phyloP scores from a whole-genome alignment of 23 tunicate genomes.

The Corella eumyota region DNA sequence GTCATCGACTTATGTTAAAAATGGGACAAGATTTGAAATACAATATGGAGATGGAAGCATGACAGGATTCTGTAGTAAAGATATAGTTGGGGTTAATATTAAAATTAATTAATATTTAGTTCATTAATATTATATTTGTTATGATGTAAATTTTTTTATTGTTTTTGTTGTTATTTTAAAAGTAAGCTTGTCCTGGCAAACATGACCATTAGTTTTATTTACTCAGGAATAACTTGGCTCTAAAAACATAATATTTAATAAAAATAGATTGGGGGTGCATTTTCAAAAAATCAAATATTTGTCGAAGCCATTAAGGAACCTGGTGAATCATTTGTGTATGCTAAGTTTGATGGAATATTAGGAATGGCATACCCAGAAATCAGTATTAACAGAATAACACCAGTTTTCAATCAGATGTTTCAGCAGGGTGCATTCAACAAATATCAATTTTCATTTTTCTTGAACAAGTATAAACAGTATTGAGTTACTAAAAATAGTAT shows the following conservation, averaged over 20 bases:
- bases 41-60: slow-evolving; percentile 42
- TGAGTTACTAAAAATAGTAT: no score
- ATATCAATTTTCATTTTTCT: slow-evolving; percentile 66
- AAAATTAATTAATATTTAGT: no score
- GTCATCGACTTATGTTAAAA: slow-evolving; percentile 20
- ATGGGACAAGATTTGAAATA: slow-evolving; percentile 42
- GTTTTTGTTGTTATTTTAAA: slow-evolving; percentile 1
- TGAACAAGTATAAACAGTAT: slow-evolving; percentile 44
- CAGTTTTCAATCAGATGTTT: slow-evolving; percentile 82
- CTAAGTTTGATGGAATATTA: slow-evolving; percentile 87
- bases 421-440: slow-evolving; percentile 23
- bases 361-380: slow-evolving; percentile 75
- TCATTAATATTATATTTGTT: no score
- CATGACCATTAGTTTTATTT: no score
- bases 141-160: no score
- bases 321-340: slow-evolving; percentile 72
- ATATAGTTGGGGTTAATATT: slow-evolving; percentile 15
- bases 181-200: not conserved
- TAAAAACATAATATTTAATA: no score
- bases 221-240: no score
- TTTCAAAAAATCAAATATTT: slow-evolving; percentile 54
- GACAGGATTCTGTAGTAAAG: slow-evolving; percentile 38
- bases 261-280: slow-evolving; percentile 74
- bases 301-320: slow-evolving; percentile 90
- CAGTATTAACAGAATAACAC: slow-evolving; percentile 52